Evolutionary conservation across 2,888 invertebrate genomes (phyloP).

Genomic region (Drosophila seclusa): DNA sequence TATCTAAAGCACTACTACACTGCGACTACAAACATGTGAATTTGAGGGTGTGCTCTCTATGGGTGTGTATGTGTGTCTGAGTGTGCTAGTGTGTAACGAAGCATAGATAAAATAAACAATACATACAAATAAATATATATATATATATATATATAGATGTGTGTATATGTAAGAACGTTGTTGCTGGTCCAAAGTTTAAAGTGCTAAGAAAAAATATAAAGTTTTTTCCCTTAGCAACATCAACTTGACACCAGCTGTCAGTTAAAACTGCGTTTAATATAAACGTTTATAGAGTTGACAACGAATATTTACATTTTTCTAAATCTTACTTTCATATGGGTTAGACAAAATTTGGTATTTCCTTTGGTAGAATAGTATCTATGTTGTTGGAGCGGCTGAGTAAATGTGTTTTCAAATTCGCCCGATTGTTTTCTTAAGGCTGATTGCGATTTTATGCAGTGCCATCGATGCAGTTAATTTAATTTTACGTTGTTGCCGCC

Average conservation of each 20-base stretch:
- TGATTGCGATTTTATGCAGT: slow-evolving; percentile 55
- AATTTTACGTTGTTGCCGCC: slow-evolving; percentile 57
- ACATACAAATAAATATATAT: slow-evolving; percentile 67
- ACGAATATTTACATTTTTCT: neutral
- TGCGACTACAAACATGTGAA: slow-evolving; percentile 67
- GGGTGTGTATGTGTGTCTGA: slow-evolving; percentile 4
- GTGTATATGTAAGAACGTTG: neutral
- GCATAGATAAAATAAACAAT: slow-evolving; percentile 81
- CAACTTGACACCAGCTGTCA: slow-evolving; percentile 21
- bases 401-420: neutral
- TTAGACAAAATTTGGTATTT: neutral
- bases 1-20: slow-evolving; percentile 60
- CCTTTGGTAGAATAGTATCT: neutral
- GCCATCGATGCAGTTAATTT: slow-evolving; percentile 60
- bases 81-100: slow-evolving; percentile 75
- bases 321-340: neutral
- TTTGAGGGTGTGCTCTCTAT: slow-evolving; percentile 35
- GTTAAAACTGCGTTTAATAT: slow-evolving; percentile 5
- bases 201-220: slow-evolving; percentile 72
- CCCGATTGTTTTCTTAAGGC: slow-evolving; percentile 38
- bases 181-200: slow-evolving; percentile 67
- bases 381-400: neutral
- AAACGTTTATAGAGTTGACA: slow-evolving; percentile 10
- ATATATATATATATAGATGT: neutral
- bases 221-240: slow-evolving; percentile 28